phyloP scores from a whole-genome alignment of 2,888 invertebrate genomes.

The Coelinius sp. region DNA sequence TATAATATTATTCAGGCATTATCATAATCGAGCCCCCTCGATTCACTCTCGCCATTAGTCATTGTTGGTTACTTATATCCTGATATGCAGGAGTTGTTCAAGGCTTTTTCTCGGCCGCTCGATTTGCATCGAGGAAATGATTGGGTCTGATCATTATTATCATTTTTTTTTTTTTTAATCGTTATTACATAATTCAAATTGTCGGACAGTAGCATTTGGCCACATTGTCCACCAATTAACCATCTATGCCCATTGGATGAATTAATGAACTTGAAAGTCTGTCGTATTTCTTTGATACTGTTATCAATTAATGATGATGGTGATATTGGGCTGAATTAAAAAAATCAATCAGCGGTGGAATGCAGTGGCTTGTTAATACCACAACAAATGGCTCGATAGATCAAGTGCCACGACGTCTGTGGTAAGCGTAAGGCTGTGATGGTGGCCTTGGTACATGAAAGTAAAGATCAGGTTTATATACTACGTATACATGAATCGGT shows the following conservation, averaged over 20 bases:
- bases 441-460: conserved; percentile 66
- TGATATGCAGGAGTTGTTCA: conserved; percentile 51
- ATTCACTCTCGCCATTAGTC: background rate
- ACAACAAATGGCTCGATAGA: conserved; percentile 38
- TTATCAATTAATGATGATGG: background rate
- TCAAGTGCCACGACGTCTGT: conserved; percentile 61
- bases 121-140: conserved; percentile 61
- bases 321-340: background rate
- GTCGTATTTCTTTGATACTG: background rate
- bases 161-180: too few relatives aligned
- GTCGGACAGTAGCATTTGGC: conserved; percentile 30
- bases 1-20: conserved; percentile 44
- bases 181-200: conserved; percentile 29
- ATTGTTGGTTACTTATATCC: conserved; percentile 40
- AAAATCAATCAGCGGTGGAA: conserved; percentile 28
- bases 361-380: conserved; percentile 37
- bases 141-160: conserved; percentile 52
- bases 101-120: conserved; percentile 55
- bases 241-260: background rate
- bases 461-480: conserved; percentile 57
- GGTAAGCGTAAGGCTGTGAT: conserved; percentile 39
- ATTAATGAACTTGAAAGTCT: background rate
- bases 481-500: conserved; percentile 13
- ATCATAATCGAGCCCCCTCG: conserved; percentile 55
- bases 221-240: conserved; percentile 19